phyloP scores from a whole-genome alignment of 2,888 invertebrate genomes.

The Lepidocyrtoides sp. region DNA sequence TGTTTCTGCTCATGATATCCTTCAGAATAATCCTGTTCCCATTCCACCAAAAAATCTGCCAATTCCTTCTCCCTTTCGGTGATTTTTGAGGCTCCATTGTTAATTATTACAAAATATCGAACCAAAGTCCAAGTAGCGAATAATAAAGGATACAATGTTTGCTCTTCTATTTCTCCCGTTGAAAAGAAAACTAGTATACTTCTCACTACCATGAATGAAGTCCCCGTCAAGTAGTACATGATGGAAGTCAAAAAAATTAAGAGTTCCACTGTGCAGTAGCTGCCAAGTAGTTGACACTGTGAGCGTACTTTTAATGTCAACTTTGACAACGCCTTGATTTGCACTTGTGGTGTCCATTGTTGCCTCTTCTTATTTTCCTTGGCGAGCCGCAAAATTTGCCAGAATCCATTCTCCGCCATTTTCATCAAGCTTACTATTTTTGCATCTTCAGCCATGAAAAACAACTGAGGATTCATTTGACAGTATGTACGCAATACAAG shows the following conservation, averaged over 20 bases:
- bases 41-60: neutral
- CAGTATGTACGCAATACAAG: neutral
- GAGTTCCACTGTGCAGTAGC: constrained; percentile 13
- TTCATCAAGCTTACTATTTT: neutral
- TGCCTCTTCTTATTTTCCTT: neutral
- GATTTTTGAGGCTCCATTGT: constrained; percentile 21
- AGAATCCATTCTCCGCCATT: constrained; percentile 44
- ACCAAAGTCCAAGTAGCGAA: constrained; percentile 28
- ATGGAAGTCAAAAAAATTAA: neutral
- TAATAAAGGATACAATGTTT: neutral
- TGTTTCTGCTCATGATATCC: constrained; percentile 4
- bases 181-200: neutral
- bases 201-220: neutral
- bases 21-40: neutral
- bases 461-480: neutral
- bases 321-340: constrained; percentile 18
- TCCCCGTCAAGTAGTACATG: constrained; percentile 41
- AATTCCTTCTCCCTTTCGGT: constrained; percentile 32
- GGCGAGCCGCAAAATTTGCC: neutral
- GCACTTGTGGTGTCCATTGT: neutral
- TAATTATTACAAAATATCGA: constrained; percentile 29
- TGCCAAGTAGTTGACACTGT: constrained; percentile 31
- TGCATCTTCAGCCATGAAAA: neutral
- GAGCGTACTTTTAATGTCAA: neutral
- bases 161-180: neutral